Evolutionary conservation across 2,113 vertebrate species (phyloP), one percentile per base, ranked within the genome.

Genomic region (Phoxinus phoxinus): DNA sequence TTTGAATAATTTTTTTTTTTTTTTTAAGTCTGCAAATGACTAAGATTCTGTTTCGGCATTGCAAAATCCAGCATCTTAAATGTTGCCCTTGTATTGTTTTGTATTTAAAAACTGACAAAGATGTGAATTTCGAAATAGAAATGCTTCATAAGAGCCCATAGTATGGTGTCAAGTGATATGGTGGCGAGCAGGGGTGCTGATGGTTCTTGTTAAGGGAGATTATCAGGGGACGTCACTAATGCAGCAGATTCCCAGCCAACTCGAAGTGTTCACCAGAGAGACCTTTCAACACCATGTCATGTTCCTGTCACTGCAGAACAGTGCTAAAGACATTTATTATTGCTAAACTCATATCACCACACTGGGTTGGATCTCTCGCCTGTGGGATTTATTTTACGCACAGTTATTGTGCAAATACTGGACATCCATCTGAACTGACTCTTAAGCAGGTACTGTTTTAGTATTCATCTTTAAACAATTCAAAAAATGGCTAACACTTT

Each of bases 191-290:
- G 48, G 74, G 30, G 27, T 87, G 83, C 51, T 85, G 84, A 88
- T 44, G 41, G 79, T 32, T 81, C 69, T 77, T 53, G 61, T 86
- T 46, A 35, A 11, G 21, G 67, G 13, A 61, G 35, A 73, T 80
- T 89, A 87, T 89, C 85, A 85, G 84, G 27, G 75, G 44, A 74
- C 61, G 65, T 58, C 86, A 59, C 46, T 25, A 51, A 27, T 46
- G 48, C 53, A 69, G 19, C 15, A 27, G 23, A 74, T 37, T 53
- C 25, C 76, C 67, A 72, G 83, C 85, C 87, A 86, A 44, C 71
- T 79, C 56, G 27, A 76, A 56, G 59, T 83, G 37, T 51, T 81
- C 63, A 35, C 63, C 23, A 69, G 30, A 90, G 83, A 83, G 58
- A 8, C 61, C 27, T 80, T 84, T 87, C 81, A 83, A 81, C 87